A percentile compares a stretch with the other conserved stretches of the same genome.
phyloP scores from a whole-genome alignment of 2,113 vertebrate genomes.

The Raja brachyura region DNA sequence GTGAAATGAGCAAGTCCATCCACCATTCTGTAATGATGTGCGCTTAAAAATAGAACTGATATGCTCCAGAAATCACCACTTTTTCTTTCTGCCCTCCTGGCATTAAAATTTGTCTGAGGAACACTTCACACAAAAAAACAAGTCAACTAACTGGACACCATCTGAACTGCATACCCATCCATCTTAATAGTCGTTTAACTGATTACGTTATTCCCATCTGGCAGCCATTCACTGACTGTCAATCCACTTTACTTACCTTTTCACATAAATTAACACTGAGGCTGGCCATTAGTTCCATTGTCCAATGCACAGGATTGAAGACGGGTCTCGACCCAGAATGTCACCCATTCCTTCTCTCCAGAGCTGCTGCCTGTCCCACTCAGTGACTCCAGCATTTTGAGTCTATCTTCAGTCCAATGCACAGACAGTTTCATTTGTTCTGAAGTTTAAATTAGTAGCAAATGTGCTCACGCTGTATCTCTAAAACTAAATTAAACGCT shows the following conservation, averaged over 20 bases:
- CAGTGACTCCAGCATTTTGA: too few relatives aligned
- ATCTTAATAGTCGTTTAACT: slow-evolving; percentile 7
- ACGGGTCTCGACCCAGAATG: too few relatives aligned
- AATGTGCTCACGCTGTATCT: too few relatives aligned
- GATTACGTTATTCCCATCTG: background rate
- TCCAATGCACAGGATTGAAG: background rate
- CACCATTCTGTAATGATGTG: background rate
- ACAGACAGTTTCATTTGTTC: background rate
- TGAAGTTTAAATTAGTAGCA: background rate
- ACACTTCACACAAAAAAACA: background rate
- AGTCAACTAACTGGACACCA: background rate
- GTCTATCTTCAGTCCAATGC: background rate
- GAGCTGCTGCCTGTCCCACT: too few relatives aligned
- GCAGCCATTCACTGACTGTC: background rate
- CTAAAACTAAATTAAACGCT: too few relatives aligned
- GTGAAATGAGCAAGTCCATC: background rate
- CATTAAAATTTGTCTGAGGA: background rate
- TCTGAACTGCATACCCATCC: background rate
- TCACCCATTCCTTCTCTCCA: too few relatives aligned
- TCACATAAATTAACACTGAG: background rate
- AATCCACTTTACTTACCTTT: background rate
- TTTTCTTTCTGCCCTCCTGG: background rate
- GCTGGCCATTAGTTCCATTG: background rate
- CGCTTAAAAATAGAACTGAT: background rate
- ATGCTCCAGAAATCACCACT: background rate